Evolutionary conservation across 2,113 vertebrate genomes (phyloP), one percentile per base, ranked within the genome.

Genomic region (Protobothrops flavoviridis): DNA sequence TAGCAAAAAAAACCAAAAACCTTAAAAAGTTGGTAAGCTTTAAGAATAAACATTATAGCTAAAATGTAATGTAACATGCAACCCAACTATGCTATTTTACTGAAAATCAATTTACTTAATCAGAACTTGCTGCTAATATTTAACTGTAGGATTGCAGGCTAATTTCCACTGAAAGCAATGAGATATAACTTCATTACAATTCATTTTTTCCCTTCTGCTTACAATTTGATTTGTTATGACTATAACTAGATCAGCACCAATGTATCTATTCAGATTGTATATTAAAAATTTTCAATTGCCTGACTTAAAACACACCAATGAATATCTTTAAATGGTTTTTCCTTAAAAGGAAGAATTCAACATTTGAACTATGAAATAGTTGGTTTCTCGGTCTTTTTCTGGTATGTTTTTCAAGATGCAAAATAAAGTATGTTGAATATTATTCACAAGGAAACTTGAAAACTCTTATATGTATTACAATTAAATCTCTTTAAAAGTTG

Each of bases 1-100:
- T 48, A 33, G 8, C 57, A 64, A 91, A 85, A 91, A 59, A 87
- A 55, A n/a, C n/a, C n/a, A 86, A 94, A 43, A 94, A 94, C 45
- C 1, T 11, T 3, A 3, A 50, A 89, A 86, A 12, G 39, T 26
- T 0, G 1, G 9, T 33, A 8, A 91, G 1, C 3, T 56, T 10
- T 1, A 0, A 90, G 50, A 43, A 92, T 92, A 89, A 92, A 55
- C 86, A n/a, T 8, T 61, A 13, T n/a, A 52, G 2, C 48, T 52
- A 29, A 56, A 52, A n/a, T 11, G 53, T 4, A 23, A 33, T 85
- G 9, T n/a, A 8, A 23, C 43, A 74, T 7, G 61, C 43, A 17
- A 24, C 21, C 3, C 53, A 90, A 20, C 39, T 56, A 88, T 45
- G 15, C 33, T 81, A 23, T 12, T 48, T 89, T 81, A 45, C 50